Percentiles rank a stretch among this genome's conserved stretches.
Conservation (phyloP, 2,888 invertebrate genomes). For the Corbicula japonica region DNA sequence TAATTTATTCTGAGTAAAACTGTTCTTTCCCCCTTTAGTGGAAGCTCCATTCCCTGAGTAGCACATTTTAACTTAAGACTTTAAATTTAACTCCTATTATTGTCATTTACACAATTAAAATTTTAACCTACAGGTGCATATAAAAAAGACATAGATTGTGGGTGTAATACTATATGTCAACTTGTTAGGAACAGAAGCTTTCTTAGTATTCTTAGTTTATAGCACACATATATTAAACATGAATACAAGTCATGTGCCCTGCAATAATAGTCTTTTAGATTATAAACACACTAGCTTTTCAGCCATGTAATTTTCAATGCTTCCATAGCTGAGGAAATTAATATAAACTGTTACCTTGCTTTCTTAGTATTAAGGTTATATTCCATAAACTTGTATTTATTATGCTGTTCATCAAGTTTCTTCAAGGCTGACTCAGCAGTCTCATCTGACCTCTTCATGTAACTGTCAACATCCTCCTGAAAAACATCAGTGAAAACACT, state of each 20-base stretch:
- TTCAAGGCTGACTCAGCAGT: slow-evolving; percentile 95
- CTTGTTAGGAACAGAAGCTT: no score
- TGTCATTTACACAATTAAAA: no score
- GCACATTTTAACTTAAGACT: no score
- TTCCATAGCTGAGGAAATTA: background rate
- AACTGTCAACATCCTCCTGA: slow-evolving; percentile 96
- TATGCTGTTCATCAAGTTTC: slow-evolving; percentile 96
- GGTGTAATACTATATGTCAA: no score
- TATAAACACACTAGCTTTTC: background rate
- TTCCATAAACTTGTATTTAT: slow-evolving; percentile 99
- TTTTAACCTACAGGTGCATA: no score
- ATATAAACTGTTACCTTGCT: slow-evolving; percentile 88
- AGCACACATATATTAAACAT: background rate
- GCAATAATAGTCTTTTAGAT: background rate
- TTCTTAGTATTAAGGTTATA: slow-evolving; percentile 95
- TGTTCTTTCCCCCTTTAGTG: no score
- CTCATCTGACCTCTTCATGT: slow-evolving; percentile 94
- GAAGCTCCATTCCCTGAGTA: no score
- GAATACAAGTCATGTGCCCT: background rate
- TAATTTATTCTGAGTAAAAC: no score
- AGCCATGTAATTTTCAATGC: no score
- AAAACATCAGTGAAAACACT: slow-evolving; percentile 44
- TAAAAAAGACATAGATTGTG: no score
- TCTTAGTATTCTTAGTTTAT: no score
- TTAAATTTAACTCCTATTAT: no score